Percentiles rank a stretch among this genome's conserved stretches.
Conservation (phyloP, 2,888 invertebrate species). For the Eupithecia subfuscata region DNA sequence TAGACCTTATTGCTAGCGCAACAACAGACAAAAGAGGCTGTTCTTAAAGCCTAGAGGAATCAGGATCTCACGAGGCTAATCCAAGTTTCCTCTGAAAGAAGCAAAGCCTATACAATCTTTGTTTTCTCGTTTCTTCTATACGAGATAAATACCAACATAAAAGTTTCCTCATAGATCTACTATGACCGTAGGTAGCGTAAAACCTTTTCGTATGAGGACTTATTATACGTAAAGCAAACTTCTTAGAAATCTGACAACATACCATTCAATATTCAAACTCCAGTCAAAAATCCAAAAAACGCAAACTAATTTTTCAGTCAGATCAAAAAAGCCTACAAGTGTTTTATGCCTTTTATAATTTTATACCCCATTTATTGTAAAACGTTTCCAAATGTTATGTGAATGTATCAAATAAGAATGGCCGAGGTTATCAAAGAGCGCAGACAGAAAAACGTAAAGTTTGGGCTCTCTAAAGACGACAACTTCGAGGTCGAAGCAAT, state of each 20-base stretch:
- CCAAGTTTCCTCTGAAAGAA: background rate
- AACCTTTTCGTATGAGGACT: background rate
- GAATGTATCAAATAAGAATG: slow-evolving; percentile 50
- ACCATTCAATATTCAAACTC: slow-evolving; percentile 34
- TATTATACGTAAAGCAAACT: slow-evolving; percentile 6
- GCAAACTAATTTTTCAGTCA: slow-evolving; percentile 17
- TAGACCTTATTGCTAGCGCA: no score
- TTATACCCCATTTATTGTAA: slow-evolving; percentile 44
- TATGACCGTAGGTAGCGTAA: background rate
- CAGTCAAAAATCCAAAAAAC: slow-evolving; percentile 21
- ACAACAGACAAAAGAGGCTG: background rate
- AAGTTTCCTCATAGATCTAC: background rate
- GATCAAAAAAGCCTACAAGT: slow-evolving; percentile 28
- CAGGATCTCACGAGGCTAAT: background rate
- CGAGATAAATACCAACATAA: background rate
- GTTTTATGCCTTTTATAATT: slow-evolving; percentile 51
- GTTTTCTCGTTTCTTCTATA: background rate
- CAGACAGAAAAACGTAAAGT: slow-evolving; percentile 68
- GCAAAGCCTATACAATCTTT: background rate
- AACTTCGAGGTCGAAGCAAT: slow-evolving; percentile 58
- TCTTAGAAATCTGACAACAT: slow-evolving; percentile 13
- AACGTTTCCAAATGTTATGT: slow-evolving; percentile 45
- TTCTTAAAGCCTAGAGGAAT: background rate
- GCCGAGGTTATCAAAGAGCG: slow-evolving; percentile 57
- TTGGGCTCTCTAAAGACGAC: slow-evolving; percentile 73